Evolutionary conservation across 2,113 vertebrate species (phyloP).

Genomic region (Zosterops japonicus): DNA sequence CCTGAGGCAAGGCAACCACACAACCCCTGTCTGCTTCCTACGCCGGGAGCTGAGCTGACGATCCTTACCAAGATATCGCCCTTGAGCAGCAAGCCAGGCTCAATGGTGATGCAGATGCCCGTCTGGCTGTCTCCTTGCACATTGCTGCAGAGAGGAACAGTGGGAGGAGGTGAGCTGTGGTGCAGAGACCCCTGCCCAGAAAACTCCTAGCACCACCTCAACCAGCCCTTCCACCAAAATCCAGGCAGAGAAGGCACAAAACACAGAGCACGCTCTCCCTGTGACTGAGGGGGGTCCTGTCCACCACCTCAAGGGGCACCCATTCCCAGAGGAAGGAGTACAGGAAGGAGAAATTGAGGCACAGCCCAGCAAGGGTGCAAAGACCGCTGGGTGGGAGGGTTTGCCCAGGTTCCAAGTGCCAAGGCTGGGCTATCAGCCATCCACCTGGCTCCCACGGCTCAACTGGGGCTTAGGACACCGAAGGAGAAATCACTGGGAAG

Average conservation of each 20-base stretch:
- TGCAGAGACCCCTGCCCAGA: background rate
- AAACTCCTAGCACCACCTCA: background rate
- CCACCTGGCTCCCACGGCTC: fast-evolving
- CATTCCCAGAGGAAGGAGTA: background rate
- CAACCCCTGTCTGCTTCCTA: background rate
- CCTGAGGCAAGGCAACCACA: fast-evolving
- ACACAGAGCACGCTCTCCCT: background rate
- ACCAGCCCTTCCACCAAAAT: background rate
- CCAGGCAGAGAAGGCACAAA: background rate
- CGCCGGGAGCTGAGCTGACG: fast-evolving
- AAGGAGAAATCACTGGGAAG: background rate
- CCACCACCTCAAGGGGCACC: background rate
- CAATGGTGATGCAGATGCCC: conserved; percentile 98
- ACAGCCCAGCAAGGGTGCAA: background rate
- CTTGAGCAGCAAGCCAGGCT: conserved; percentile 94
- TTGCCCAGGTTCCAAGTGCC: background rate
- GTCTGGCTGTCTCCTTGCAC: conserved; percentile 97
- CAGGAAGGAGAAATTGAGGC: background rate
- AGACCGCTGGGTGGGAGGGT: background rate
- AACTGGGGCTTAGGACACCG: fast-evolving
- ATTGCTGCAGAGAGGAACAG: conserved; percentile 75
- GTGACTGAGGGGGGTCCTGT: background rate
- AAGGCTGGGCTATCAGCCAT: background rate
- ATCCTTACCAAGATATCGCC: conserved; percentile 96
- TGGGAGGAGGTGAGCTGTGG: background rate